Evolutionary conservation across 2,797 vertebrate genomes (phyloP), one percentile per base, ranked within the genome.

Genomic region (Clarias platycephalus): DNA sequence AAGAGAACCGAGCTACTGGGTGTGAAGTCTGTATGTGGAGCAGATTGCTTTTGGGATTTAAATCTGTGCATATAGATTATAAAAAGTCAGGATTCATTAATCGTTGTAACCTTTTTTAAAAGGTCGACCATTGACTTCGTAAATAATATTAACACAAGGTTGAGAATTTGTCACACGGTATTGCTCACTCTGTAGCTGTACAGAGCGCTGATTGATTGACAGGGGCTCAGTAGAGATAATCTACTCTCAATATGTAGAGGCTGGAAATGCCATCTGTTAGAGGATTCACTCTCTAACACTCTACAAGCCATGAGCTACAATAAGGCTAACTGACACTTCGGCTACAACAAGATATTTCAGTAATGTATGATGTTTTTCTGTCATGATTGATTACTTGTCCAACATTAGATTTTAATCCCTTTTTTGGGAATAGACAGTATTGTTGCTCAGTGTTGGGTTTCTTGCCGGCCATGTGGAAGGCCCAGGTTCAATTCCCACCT

Each of bases 261-360:
- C 93, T 85, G 93, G 93, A 94, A 92, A 93, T 91, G 90, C 94
- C 94, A 95, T 95, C 95, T 95, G 94, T 92, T 88, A 90, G 88
- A 87, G 74, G 70, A 81, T 84, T 71, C 75, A 67, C 63, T 81
- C 72, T 79, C 81, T 62, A n/a, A 64, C 66, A 72, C 57, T 28
- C 76, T 57, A 24, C 67, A 74, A 53, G 40, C 28, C 37, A 62
- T 67, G 16, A 80, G 34, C 68, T 44, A 40, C 16, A 67, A 7
- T 12, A 80, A 58, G 66, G 31, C 55, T 66, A 71, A 53, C 2
- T 37, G 20, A 72, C 8, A 3, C 7, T 15, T 77, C 28, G 6
- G 18, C 13, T 71, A 49, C 60, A 58, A 16, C 16, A 31, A 55
- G 18, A 53, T 74, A 2, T 44, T 5, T 28, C 15, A 10, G 0